Evolutionary conservation across 2,113 vertebrate genomes (phyloP), one percentile per base, ranked within the genome.

Genomic region (Chaetodon auriga): DNA sequence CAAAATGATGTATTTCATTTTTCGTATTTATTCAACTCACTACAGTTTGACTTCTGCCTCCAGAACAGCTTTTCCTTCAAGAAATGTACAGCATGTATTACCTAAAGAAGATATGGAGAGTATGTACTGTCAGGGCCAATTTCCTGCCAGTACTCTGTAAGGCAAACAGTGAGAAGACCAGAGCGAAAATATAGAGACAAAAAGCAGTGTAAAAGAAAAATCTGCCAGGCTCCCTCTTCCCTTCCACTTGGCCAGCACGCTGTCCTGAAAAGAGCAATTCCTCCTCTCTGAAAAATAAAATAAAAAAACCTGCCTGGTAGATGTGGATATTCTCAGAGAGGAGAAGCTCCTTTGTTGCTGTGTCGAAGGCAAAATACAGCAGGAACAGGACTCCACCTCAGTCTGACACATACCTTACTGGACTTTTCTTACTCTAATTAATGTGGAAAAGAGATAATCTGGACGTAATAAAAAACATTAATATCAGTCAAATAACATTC

Each of bases 181-280:
- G 18, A 65, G 70, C 23, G 57, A 76, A 78, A 19, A 16, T 14
- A 48, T 1, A 23, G 64, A 66, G 41, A 75, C 23, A 61, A 49
- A 70, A 54, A 77, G 58, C 4, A 6, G 16, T 7, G 0, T 21
- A 68, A 62, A 54, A 45, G 19, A 58, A 68, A 64, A 68, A 65
- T n/a, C 46, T 81, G 80, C 78, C 76, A 72, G 57, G 6, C 66
- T 70, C 54, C 14, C 49, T 25, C 51, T 65, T 77, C 58, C 35
- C 16, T 15, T 25, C 48, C 23, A 30, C 68, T 78, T 49, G 54
- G 11, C 36, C 21, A 2, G 53, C 35, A 71, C 15, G 38, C 18
- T 19, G 9, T 14, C 13, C 73, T 36, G 19, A 23, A 43, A 54
- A 53, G 9, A 84, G 58, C 64, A 48, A 21, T 51, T 82, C 41